These are phyloP conservation scores for Butorides virescens DNA, from an alignment of 2,113 vertebrate species.

Conservation along the genomic window DNA sequence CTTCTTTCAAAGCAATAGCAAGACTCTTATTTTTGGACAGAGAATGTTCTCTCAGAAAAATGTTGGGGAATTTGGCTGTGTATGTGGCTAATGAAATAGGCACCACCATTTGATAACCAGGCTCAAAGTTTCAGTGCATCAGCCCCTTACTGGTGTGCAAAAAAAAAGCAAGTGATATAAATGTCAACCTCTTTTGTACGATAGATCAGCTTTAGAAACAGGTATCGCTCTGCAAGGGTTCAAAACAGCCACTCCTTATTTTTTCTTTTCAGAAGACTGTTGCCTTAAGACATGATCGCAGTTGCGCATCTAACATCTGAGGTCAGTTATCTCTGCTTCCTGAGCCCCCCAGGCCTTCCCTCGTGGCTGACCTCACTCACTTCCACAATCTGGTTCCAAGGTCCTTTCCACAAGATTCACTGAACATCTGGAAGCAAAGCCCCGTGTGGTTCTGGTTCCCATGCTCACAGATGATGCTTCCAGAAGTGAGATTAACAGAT, in stretches of 20 bases:
- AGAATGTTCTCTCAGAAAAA: not conserved
- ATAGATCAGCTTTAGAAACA: not conserved
- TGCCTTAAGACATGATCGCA: not conserved
- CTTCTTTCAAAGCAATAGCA: not conserved
- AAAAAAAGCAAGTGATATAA: not conserved
- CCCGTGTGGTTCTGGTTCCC: not conserved
- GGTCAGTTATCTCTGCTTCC: slow-evolving; percentile 16
- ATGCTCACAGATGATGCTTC: not conserved
- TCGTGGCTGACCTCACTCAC: slow-evolving; percentile 23
- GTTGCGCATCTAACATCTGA: not conserved
- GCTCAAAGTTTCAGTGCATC: not conserved
- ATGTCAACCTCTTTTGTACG: not conserved
- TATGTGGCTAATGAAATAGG: not conserved
- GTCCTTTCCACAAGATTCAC: not conserved
- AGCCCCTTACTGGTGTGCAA: not conserved
- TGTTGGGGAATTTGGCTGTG: not conserved
- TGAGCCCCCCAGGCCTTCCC: slow-evolving; percentile 8
- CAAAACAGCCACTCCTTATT: not conserved
- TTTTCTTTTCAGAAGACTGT: not conserved
- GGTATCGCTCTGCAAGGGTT: not conserved
- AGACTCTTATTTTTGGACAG: not conserved
- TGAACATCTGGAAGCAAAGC: slow-evolving; percentile 40
- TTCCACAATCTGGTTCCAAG: not conserved
- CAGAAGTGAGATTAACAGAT: not conserved
- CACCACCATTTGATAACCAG: not conserved